phyloP scores from a whole-genome alignment of 92 coral and sea anemone genomes.

The Anthopleura xanthogrammica region DNA sequence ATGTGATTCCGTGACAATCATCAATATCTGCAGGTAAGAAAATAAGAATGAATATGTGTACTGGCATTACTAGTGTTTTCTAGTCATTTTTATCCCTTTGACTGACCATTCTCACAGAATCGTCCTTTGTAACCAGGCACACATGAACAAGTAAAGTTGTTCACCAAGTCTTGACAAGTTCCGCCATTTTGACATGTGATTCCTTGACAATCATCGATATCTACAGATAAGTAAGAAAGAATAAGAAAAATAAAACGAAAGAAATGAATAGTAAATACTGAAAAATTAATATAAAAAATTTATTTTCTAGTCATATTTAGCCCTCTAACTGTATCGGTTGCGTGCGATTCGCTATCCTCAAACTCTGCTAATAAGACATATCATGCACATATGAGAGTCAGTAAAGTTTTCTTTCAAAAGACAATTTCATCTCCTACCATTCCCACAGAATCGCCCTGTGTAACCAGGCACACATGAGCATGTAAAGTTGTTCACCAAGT shows the following conservation, averaged over 20 bases:
- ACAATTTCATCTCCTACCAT: neutral
- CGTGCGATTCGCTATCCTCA: too few relatives aligned
- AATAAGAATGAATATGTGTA: neutral
- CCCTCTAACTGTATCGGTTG: too few relatives aligned
- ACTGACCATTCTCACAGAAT: slow-evolving; percentile 9
- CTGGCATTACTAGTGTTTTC: too few relatives aligned
- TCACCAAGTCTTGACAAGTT: slow-evolving; percentile 19
- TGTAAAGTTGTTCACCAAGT: slow-evolving; percentile 8
- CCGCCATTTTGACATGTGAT: slow-evolving; percentile 22
- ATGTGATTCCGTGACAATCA: neutral
- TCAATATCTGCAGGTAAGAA: neutral
- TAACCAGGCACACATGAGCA: slow-evolving; percentile 29
- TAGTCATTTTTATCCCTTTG: too few relatives aligned
- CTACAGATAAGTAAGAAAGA: neutral
- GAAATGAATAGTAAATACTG: too few relatives aligned
- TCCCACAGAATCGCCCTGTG: slow-evolving; percentile 20
- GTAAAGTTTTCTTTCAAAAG: too few relatives aligned
- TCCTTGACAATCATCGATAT: slow-evolving; percentile 3
- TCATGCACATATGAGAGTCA: too few relatives aligned
- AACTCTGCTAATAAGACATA: too few relatives aligned
- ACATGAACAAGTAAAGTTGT: slow-evolving; percentile 15
- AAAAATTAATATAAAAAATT: too few relatives aligned
- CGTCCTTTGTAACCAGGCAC: slow-evolving; percentile 23
- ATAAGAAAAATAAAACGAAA: too few relatives aligned
- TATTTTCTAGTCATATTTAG: too few relatives aligned